Evolutionary conservation across 2,113 vertebrate genomes (phyloP), one percentile per base, ranked within the genome.

Genomic region (Sorex fumeus): DNA sequence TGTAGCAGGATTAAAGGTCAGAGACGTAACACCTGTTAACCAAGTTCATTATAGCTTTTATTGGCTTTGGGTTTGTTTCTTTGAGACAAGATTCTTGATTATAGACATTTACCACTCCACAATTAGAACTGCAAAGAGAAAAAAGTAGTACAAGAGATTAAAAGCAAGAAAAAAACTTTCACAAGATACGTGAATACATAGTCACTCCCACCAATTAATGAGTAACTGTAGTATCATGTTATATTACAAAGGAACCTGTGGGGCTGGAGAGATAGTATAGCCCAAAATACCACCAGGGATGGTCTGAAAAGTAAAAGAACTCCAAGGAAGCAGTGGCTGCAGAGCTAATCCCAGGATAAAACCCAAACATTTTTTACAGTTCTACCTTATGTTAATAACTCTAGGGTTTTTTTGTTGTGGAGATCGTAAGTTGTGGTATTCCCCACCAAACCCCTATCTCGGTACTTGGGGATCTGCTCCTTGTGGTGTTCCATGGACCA

Each of bases 91-190:
- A 96, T 84, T 99, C 98, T 93, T 98, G 98, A 30, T 95, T 97
- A 94, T 99, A 99, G 57, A 99, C 84, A 93, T 99, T 99, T 84
- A 99, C 99, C 94, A 99, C 99, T 7, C 99, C 99, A 84, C 99
- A 99, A 84, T 98, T 98, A 91, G 97, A 98, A 88, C 98, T 98
- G 92, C 21, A 90, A 92, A 85, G 69, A 94, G 27, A 92, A 94
- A 95, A 86, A 3, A 90, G 87, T 36, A 88, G 93, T 43, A 79
- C 30, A 67, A 85, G 4, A 84, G 34, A 92, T 67, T 88, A 34
- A 91, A 92, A 91, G 50, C 36, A 64, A 82, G 64, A 47, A 92
- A 91, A 91, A 18, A 5, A n/a, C 4, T 92, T 87, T 84, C 15
- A 70, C 12, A 90, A 82, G 15, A 57, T 84, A 81, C n/a, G 19